Conservation (phyloP, 2,888 invertebrate species). For the Synergus gifuensis region DNA sequence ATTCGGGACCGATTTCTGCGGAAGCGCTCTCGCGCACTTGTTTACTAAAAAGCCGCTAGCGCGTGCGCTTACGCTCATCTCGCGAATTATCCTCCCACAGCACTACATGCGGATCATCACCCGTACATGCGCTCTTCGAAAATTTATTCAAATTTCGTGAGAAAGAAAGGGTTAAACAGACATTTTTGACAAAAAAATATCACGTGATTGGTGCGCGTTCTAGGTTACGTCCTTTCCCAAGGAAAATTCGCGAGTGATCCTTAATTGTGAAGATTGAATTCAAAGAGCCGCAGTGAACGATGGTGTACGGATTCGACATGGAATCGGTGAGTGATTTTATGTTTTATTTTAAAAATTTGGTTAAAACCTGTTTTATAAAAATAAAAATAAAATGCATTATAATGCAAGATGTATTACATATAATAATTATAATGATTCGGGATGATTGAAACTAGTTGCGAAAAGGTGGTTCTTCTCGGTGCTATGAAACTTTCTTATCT, state of each 20-base stretch:
- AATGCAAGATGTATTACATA: too few species aligned
- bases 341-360: not conserved
- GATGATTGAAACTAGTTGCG: not conserved
- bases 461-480: conserved; percentile 11
- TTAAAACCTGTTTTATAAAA: not conserved
- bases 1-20: conserved; percentile 11
- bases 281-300: conserved; percentile 54
- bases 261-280: conserved; percentile 36
- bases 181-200: not conserved
- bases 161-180: conserved; percentile 1
- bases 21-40: conserved; percentile 25
- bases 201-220: not conserved
- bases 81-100: conserved; percentile 19
- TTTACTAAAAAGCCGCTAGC: conserved; percentile 3
- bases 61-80: not conserved
- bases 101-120: conserved; percentile 16
- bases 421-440: not conserved
- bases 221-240: conserved; percentile 4
- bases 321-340: conserved; percentile 70
- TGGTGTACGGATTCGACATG: conserved; percentile 74
- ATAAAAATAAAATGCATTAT: too few species aligned
- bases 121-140: not conserved
- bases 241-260: conserved; percentile 43
- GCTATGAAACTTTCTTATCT: conserved; percentile 16
- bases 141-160: not conserved